phyloP scores from a whole-genome alignment of 2,888 invertebrate species.

The Cheilosia pagana region DNA sequence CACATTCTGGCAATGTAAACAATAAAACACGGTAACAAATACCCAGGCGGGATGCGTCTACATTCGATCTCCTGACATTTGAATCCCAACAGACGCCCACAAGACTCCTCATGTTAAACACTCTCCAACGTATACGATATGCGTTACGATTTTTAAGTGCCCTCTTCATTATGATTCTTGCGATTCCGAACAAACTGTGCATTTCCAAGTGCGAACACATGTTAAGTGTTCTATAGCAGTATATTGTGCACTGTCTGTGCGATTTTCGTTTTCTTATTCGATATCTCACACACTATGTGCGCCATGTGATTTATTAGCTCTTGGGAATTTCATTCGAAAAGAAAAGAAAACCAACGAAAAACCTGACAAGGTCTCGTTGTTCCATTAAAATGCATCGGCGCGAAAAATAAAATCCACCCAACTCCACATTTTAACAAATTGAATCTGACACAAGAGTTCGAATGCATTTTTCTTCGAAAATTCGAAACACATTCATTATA shows the following conservation, averaged over 20 bases:
- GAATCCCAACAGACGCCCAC: slow-evolving; percentile 39
- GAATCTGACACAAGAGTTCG: slow-evolving; percentile 37
- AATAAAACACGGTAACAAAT: slow-evolving; percentile 8
- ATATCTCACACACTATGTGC: slow-evolving; percentile 35
- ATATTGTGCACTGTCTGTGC: slow-evolving; percentile 32
- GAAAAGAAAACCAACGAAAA: slow-evolving; percentile 3
- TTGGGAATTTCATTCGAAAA: slow-evolving; percentile 17
- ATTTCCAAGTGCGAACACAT: slow-evolving; percentile 71
- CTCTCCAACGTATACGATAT: slow-evolving; percentile 19
- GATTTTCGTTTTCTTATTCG: slow-evolving; percentile 18
- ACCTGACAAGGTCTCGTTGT: slow-evolving; percentile 61
- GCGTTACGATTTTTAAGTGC: slow-evolving; percentile 48
- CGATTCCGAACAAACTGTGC: slow-evolving; percentile 45
- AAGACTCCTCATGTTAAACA: slow-evolving; percentile 17
- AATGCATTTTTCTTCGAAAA: slow-evolving; percentile 7
- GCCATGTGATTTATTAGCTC: slow-evolving; percentile 58
- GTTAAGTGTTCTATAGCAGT: slow-evolving; percentile 69
- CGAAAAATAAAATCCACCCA: slow-evolving; percentile 31
- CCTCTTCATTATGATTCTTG: slow-evolving; percentile 28
- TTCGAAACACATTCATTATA: slow-evolving; percentile 2
- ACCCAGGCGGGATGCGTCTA: slow-evolving; percentile 26
- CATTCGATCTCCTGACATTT: slow-evolving; percentile 55
- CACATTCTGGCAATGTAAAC: slow-evolving; percentile 3
- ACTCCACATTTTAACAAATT: slow-evolving; percentile 43
- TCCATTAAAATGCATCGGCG: slow-evolving; percentile 50